Evolutionary conservation across 1,140 invertebrate genomes (phyloP), one percentile per base, ranked within the genome.

Genomic region (Probaryconus sp.): DNA sequence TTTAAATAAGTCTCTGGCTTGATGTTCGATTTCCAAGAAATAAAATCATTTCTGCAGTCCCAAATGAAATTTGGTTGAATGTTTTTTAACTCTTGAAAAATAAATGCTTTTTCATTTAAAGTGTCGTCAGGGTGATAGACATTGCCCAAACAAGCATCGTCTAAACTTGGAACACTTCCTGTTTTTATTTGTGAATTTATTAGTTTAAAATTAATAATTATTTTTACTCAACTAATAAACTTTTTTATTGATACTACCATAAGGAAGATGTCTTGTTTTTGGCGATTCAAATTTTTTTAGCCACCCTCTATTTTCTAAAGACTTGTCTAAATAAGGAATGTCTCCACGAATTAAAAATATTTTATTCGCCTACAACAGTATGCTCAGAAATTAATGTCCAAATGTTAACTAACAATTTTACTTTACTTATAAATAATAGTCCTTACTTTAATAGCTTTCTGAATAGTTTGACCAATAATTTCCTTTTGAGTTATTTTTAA

Each of bases 31-130:
- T 83, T 78, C 85, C 85, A 88, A 4, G 84, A 79, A 30, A 80
- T 24, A 14, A 88, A 87, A 31, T 87, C 78, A 33, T 85, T 88
- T 13, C 83, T 76, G 14, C 81, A 83, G 14, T 87, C 84, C 84
- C 83, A 88, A 40, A 85, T 82, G 13, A 88, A 85, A 65, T 88
- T 79, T 0, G 84, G 81, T 20, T 73, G 26, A 11, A 55, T 72
- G 47, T 82, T 38, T 4, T 71, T 63, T 10, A 86, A 31, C 17
- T 84, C 47, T 10, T 78, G 51, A 47, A 81, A 86, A 31, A 79
- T 79, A n/a, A 86, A 58, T 6, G 77, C 79, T 56, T 75, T 82
- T 35, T 85, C 86, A 67, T 83, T 85, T 13, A 83, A 65, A 0
- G 53, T 65, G 3, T 79, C 79, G 31, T 87, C 82, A 16, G 67